phyloP scores from a whole-genome alignment of 2,113 vertebrate genomes.

The Pygoscelis adeliae region DNA sequence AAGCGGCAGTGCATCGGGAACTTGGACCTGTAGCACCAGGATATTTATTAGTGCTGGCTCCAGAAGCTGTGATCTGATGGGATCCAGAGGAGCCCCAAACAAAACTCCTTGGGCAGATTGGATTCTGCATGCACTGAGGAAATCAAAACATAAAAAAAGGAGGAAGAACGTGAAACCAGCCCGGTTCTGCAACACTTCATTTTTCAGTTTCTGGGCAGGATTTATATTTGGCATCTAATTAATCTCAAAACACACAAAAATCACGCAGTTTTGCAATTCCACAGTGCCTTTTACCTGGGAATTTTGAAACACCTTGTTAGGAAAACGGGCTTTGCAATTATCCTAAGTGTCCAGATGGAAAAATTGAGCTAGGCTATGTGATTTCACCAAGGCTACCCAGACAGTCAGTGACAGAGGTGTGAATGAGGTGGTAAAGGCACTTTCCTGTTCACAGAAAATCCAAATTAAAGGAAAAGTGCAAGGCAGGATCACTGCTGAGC shows the following conservation, averaged over 20 bases:
- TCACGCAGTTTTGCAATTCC: not conserved
- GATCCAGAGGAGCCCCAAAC: not conserved
- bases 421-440: not conserved
- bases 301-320: not conserved
- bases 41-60: not conserved
- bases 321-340: not conserved
- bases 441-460: not conserved
- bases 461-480: not conserved
- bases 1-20: fast-evolving
- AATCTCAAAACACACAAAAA: conserved; percentile 12
- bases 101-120: not conserved
- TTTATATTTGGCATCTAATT: conserved; percentile 34
- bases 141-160: not conserved
- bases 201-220: conserved; percentile 11
- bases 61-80: not conserved
- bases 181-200: not conserved
- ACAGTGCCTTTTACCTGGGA: not conserved
- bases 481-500: not conserved
- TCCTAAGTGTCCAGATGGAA: not conserved
- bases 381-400: not conserved
- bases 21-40: not conserved
- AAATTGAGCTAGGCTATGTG: not conserved
- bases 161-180: not conserved
- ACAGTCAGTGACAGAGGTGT: not conserved
- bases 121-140: not conserved